Percentiles rank a stretch among this genome's conserved stretches.
Evolutionary conservation across 2,113 vertebrate genomes (phyloP).

Genomic region (Larimichthys polyactis): DNA sequence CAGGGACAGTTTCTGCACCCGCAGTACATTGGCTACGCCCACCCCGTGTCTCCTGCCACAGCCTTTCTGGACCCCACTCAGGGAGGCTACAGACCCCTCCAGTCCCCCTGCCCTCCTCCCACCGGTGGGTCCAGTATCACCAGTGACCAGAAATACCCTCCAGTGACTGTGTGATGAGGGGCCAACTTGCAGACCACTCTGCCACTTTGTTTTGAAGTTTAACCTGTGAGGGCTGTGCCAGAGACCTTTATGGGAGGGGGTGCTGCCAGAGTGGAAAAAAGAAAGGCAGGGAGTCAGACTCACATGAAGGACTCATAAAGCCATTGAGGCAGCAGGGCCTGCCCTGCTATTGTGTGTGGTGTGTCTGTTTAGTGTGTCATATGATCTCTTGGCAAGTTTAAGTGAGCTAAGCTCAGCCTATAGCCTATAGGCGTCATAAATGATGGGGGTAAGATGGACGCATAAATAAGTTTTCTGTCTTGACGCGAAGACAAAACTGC

Average conservation of each 20-base stretch:
- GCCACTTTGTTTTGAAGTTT: conserved; percentile 58
- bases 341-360: conserved; percentile 64
- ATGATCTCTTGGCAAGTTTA: conserved; percentile 47
- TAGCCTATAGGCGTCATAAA: too few species aligned
- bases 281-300: conserved; percentile 58
- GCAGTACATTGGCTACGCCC: conserved; percentile 93
- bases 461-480: conserved; percentile 49
- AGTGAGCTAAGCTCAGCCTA: conserved; percentile 60
- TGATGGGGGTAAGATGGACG: conserved; percentile 31
- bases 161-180: conserved; percentile 91
- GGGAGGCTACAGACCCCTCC: conserved; percentile 90
- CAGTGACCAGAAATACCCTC: conserved; percentile 93
- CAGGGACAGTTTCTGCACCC: conserved; percentile 96
- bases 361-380: conserved; percentile 63
- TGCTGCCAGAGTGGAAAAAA: conserved; percentile 47
- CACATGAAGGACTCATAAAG: conserved; percentile 73
- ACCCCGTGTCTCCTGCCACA: conserved; percentile 87
- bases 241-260: conserved; percentile 41
- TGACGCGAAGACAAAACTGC: conserved; percentile 53
- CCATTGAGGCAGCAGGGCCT: conserved; percentile 61
- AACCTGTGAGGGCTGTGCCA: conserved; percentile 50
- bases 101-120: conserved; percentile 90
- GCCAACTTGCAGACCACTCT: conserved; percentile 40
- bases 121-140: conserved; percentile 76
- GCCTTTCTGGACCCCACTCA: conserved; percentile 91